phyloP scores from a whole-genome alignment of 2,888 invertebrate genomes.

The Apotomis betuletana region DNA sequence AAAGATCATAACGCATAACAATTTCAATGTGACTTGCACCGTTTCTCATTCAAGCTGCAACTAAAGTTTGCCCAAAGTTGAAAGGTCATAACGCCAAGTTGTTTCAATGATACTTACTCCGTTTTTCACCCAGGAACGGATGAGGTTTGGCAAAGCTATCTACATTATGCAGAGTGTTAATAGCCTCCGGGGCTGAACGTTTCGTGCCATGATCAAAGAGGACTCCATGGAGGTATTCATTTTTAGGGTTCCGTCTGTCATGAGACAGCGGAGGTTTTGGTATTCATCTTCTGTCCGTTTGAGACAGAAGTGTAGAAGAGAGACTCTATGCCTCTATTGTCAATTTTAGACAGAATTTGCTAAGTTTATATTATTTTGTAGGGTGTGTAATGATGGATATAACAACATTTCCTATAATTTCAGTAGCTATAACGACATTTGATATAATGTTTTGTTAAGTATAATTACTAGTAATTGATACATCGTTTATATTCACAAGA shows the following conservation, averaged over 20 bases:
- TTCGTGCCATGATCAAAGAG: constrained; percentile 3
- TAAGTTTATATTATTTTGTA: too few species aligned
- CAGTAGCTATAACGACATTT: too few species aligned
- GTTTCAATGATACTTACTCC: not conserved
- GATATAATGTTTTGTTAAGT: too few species aligned
- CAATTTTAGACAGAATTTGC: too few species aligned
- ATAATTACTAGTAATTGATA: too few species aligned
- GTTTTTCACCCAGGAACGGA: not conserved
- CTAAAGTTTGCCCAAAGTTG: not conserved
- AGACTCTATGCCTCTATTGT: too few species aligned
- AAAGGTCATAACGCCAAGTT: not conserved
- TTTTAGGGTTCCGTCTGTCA: not conserved
- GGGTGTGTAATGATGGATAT: too few species aligned
- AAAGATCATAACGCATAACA: not conserved
- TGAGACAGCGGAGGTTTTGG: not conserved
- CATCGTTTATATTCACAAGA: too few species aligned
- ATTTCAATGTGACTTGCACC: not conserved
- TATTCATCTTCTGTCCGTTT: too few species aligned
- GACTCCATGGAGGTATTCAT: not conserved
- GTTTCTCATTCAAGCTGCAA: not conserved
- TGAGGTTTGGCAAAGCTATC: constrained; percentile 1
- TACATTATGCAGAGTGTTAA: constrained; percentile 21
- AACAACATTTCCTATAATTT: too few species aligned
- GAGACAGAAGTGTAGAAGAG: too few species aligned
- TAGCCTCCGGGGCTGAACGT: not conserved